Percentiles rank a stretch among this genome's conserved stretches.
Conservation (phyloP, 1,140 invertebrate genomes). For the Dendroctonus ponderosae region DNA sequence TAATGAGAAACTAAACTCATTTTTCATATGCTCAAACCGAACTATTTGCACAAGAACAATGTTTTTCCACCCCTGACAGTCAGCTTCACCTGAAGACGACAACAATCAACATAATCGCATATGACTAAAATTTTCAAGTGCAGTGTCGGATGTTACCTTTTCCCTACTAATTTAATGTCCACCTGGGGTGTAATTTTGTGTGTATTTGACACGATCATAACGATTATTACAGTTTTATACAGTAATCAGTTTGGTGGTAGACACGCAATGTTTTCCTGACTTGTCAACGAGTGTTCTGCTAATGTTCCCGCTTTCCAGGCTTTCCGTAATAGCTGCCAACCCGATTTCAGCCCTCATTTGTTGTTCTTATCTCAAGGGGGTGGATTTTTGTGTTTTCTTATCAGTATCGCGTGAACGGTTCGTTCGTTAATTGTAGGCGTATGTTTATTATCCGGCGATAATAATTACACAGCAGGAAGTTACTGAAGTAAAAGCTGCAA, state of each 20-base stretch:
- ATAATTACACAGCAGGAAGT: too few species aligned
- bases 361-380: slow-evolving; percentile 5
- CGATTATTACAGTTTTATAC: slow-evolving; percentile 11
- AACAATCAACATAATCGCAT: too few species aligned
- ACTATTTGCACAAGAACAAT: too few species aligned
- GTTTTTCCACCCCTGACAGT: too few species aligned
- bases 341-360: slow-evolving; percentile 12
- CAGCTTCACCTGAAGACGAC: too few species aligned
- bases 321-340: slow-evolving; percentile 7
- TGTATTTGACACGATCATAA: slow-evolving; percentile 16
- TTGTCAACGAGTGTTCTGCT: slow-evolving; percentile 15
- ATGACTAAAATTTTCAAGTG: too few species aligned
- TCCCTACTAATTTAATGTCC: not conserved
- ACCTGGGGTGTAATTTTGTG: not conserved
- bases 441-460: too few species aligned
- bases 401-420: not conserved
- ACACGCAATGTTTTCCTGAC: slow-evolving; percentile 6
- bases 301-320: slow-evolving; percentile 11
- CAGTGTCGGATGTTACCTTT: too few species aligned
- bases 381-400: slow-evolving; percentile 3
- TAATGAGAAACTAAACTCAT: too few species aligned
- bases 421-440: too few species aligned
- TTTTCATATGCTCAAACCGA: too few species aligned
- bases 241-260: not conserved
- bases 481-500: too few species aligned